Percentiles rank a stretch among this genome's conserved stretches.
These are phyloP conservation scores for Tanytarsus gracilentus DNA, from an alignment of 2,888 invertebrate genomes.

Conservation along the genomic window DNA sequence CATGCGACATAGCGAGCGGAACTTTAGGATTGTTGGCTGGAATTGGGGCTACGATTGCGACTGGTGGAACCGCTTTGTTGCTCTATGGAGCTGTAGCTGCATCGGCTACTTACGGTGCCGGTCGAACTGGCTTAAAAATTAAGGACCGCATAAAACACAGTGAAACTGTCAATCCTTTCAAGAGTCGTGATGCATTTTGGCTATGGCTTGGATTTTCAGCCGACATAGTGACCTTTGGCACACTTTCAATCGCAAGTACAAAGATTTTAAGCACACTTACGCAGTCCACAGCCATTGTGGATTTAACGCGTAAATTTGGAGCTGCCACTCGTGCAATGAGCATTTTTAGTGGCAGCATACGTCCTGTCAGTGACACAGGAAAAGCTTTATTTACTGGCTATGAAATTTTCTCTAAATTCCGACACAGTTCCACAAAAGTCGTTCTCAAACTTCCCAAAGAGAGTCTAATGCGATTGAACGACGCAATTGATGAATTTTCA, in stretches of 20 bases:
- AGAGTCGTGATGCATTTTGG: conserved; percentile 16
- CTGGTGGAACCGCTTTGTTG: conserved; percentile 13
- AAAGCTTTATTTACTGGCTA: conserved; percentile 16
- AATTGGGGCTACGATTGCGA: conserved; percentile 11
- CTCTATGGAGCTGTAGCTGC: conserved; percentile 5
- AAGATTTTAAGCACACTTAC: conserved; percentile 10
- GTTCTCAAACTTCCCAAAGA: conserved; percentile 11
- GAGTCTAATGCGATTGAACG: not conserved
- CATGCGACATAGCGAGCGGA: conserved; percentile 21
- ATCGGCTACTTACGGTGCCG: conserved; percentile 13
- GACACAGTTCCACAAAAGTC: conserved; percentile 5
- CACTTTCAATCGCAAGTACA: conserved; percentile 3
- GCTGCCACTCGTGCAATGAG: conserved; percentile 1
- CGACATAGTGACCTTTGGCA: conserved; percentile 14
- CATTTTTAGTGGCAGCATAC: not conserved
- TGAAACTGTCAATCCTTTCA: conserved; percentile 22
- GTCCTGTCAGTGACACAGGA: not conserved
- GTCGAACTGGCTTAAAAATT: conserved; percentile 2
- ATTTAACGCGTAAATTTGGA: conserved; percentile 6
- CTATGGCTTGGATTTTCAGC: conserved; percentile 13
- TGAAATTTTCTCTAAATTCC: conserved; percentile 19
- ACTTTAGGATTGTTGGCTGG: conserved; percentile 11
- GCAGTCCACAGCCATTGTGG: not conserved
- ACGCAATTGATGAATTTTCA: conserved; percentile 18
- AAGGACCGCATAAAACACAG: conserved; percentile 9